These are phyloP conservation scores for Nanorana parkeri DNA, from an alignment of 2,113 vertebrate genomes.

Conservation along the genomic window DNA sequence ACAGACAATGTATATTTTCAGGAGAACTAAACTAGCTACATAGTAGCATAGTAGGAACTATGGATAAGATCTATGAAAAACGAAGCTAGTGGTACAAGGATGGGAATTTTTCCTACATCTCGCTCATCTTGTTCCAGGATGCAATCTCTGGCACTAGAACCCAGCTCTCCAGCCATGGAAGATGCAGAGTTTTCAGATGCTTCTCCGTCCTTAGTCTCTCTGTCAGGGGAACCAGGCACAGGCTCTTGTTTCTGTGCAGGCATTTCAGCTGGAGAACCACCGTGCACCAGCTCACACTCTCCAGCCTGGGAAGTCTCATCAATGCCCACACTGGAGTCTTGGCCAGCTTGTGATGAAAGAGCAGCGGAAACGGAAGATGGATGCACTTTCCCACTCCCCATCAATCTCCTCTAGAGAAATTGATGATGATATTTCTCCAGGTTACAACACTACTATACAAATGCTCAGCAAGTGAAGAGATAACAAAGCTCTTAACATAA, in stretches of 20 bases:
- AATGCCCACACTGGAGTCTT: neutral
- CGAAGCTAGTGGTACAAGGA: neutral
- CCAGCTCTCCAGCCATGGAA: constrained; percentile 6
- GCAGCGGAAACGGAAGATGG: constrained; percentile 5
- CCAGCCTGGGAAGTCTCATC: neutral
- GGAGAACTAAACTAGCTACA: neutral
- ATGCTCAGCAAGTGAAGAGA: neutral
- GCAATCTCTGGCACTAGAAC: neutral
- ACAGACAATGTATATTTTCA: no score
- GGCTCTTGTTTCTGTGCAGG: neutral
- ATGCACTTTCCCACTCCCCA: neutral
- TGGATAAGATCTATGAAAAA: neutral
- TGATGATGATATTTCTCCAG: neutral
- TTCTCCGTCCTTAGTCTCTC: constrained; percentile 6
- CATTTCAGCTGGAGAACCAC: neutral
- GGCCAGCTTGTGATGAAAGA: neutral
- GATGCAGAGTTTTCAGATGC: neutral
- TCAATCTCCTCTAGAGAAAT: constrained; percentile 17
- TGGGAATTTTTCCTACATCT: constrained; percentile 37
- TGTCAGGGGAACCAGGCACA: neutral
- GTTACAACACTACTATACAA: neutral
- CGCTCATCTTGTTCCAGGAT: constrained; percentile 15
- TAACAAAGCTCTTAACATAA: neutral
- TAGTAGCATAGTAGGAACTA: neutral
- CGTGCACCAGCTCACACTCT: neutral